Base-by-base conservation (phyloP, 2,797 vertebrate genomes). In the Brachyalestes nurse region DNA sequence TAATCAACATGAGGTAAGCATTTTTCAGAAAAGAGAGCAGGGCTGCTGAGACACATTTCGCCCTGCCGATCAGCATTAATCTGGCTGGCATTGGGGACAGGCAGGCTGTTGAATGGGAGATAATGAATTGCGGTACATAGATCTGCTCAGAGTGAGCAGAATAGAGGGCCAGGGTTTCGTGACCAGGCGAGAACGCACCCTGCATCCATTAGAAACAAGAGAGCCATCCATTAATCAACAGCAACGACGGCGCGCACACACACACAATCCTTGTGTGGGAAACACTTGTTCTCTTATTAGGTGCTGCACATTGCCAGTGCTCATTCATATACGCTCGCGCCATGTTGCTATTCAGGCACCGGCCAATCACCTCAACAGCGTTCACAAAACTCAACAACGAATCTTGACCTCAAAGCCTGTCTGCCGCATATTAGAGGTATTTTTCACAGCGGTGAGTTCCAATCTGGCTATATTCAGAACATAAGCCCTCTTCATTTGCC, bases 121-220 rank as follows among this genome's bases (percentile, higher is more conserved):
- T 82, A 82, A 82, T 82, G 61, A 82, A 82, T 82, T 73, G 80
- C 76, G 49, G 69, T 77, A 82, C 80, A 82, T 49, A 73, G 74
- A 77, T 77, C 74, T 71, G 57, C 38, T 38, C 58, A n/a, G 74
- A 76, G 28, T 17, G 73, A 77, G 66, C 47, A 64, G 58, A 71
- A 77, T 51, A 72, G 66, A 17, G n/a, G 66, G 65, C 69, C 58
- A 57, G 74, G 74, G 66, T 71, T 67, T 81, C 47, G 47, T 77
- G 75, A 82, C 74, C 75, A 72, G 66, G 49, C 8, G 10, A 7
- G 45, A 42, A 40, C 42, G 47, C 73, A 72, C 66, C 60, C 49
- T 49, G 65, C 65, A 69, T 84, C 58, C 71, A 84, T 78, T 79
- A 69, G 5, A n/a, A 82, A 72, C 69, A 17, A 66, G 71, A 70